Conservation (phyloP, 2,797 vertebrate genomes). For the Pipistrellus nathusii region DNA sequence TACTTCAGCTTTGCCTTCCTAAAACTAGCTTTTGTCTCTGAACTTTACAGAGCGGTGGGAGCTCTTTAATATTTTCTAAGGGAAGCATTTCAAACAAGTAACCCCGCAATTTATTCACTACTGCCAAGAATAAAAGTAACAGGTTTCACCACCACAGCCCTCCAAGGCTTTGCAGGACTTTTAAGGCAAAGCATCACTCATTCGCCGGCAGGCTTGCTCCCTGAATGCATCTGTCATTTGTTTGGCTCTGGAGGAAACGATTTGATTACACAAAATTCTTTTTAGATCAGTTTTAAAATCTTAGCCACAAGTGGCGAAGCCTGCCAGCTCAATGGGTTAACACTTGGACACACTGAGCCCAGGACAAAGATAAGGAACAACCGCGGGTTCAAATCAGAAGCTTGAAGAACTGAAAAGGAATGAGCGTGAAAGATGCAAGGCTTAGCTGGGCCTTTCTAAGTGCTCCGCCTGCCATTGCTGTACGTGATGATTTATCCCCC, state of each 20-base stretch:
- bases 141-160: constrained; percentile 73
- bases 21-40: constrained; percentile 83
- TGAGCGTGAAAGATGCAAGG: constrained; percentile 53
- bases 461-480: neutral
- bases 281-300: constrained; percentile 82
- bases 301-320: constrained; percentile 69
- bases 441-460: constrained; percentile 40
- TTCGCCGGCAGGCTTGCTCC: constrained; percentile 65
- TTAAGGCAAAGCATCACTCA: constrained; percentile 66
- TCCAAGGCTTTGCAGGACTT: constrained; percentile 71
- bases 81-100: constrained; percentile 83
- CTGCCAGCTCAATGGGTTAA: constrained; percentile 66
- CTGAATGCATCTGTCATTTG: constrained; percentile 71
- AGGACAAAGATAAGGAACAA: constrained; percentile 75
- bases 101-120: constrained; percentile 81
- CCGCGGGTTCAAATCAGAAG: constrained; percentile 76
- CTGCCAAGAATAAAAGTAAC: constrained; percentile 83
- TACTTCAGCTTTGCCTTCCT: constrained; percentile 68
- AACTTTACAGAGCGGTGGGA: constrained; percentile 79
- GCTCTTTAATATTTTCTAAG: constrained; percentile 83
- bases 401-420: constrained; percentile 64
- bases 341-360: constrained; percentile 70
- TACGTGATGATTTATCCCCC: constrained; percentile 44
- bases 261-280: constrained; percentile 84
- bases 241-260: constrained; percentile 81